Percentiles rank a stretch among this genome's conserved stretches.
phyloP scores from a whole-genome alignment of 1,140 invertebrate genomes.

The Mycetomoellerius zeteki region DNA sequence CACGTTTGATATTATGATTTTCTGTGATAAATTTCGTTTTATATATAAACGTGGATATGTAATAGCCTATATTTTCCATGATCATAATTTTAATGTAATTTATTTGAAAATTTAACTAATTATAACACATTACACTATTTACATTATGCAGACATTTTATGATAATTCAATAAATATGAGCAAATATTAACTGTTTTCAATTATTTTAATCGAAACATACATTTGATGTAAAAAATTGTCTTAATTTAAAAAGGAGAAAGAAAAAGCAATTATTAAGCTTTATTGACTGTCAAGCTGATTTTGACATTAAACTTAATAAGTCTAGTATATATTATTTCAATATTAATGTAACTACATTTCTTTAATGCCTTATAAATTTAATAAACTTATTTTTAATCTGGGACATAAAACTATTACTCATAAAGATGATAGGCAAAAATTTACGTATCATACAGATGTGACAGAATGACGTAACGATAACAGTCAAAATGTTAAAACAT shows the following conservation, averaged over 20 bases:
- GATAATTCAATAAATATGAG: slow-evolving; percentile 1
- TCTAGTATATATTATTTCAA: too few relatives aligned
- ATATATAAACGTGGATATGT: slow-evolving; percentile 27
- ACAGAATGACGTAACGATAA: too few relatives aligned
- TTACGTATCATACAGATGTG: too few relatives aligned
- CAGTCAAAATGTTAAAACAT: background rate
- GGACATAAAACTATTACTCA: too few relatives aligned
- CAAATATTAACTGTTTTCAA: background rate
- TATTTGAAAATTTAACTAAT: background rate
- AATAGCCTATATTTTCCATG: background rate
- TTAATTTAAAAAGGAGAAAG: background rate
- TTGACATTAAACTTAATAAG: too few relatives aligned
- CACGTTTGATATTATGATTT: slow-evolving; percentile 28
- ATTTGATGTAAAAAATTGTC: background rate
- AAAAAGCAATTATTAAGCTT: background rate
- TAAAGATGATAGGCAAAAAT: too few relatives aligned
- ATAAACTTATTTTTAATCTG: too few relatives aligned
- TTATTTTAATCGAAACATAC: background rate
- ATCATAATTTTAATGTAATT: background rate
- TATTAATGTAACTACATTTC: too few relatives aligned
- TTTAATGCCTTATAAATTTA: too few relatives aligned
- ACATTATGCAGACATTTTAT: slow-evolving; percentile 1
- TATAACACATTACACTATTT: background rate
- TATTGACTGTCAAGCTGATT: too few relatives aligned
- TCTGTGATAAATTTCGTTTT: slow-evolving; percentile 17